These are phyloP conservation scores for Eupithecia tripunctaria DNA, from an alignment of 2,888 invertebrate species.

Conservation along the genomic window DNA sequence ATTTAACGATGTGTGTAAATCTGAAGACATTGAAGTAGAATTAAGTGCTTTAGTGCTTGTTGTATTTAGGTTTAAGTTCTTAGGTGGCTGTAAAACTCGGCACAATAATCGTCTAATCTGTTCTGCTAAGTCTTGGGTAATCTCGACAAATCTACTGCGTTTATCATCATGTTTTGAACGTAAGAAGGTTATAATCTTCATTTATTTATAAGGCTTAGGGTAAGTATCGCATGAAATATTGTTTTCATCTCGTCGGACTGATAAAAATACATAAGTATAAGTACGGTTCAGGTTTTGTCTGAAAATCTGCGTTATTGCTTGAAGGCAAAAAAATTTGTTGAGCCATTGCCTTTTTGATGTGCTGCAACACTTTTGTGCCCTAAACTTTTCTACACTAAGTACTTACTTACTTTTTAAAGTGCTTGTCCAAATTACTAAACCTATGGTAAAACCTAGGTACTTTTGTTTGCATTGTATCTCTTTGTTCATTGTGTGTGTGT, in stretches of 20 bases:
- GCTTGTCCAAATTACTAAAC: no score
- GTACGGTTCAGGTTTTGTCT: no score
- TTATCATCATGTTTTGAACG: neutral
- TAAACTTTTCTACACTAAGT: no score
- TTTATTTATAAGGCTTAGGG: neutral
- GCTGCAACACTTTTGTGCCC: no score
- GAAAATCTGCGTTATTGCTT: no score
- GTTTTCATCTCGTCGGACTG: neutral
- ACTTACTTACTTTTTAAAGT: no score
- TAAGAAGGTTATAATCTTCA: neutral
- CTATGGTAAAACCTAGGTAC: no score
- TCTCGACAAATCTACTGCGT: constrained; percentile 6
- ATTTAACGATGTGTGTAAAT: constrained; percentile 26
- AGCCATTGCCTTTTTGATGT: no score
- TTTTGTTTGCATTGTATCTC: no score
- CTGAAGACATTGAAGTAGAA: constrained; percentile 21
- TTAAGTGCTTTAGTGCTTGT: constrained; percentile 18
- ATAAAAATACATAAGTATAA: no score
- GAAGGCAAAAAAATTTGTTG: no score
- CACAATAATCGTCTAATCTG: constrained; percentile 15
- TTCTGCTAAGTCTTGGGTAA: constrained; percentile 11
- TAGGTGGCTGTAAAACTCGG: constrained; percentile 16
- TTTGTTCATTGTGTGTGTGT: no score
- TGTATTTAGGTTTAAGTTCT: constrained; percentile 23
- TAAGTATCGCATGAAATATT: neutral